Evolutionary conservation across 2,888 invertebrate genomes (phyloP).

Genomic region (Neria commutata): DNA sequence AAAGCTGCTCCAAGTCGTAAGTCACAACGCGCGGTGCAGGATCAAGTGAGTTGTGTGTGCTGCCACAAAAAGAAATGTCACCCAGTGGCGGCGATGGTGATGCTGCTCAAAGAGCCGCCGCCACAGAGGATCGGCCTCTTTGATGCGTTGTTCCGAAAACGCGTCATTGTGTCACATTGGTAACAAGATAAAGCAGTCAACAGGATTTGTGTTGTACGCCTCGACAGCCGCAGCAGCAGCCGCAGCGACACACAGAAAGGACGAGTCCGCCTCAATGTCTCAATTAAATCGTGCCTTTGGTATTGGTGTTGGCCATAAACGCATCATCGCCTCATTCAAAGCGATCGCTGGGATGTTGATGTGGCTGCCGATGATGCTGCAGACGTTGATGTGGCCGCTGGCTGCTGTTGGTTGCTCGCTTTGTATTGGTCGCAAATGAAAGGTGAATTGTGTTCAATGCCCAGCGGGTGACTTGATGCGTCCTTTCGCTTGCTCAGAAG

Average conservation of each 20-base stretch:
- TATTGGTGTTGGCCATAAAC: slow-evolving; percentile 15
- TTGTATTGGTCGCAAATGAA: slow-evolving; percentile 29
- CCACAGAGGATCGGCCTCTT: neutral
- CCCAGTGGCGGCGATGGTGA: neutral
- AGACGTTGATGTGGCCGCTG: too few relatives aligned
- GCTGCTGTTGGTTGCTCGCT: too few relatives aligned
- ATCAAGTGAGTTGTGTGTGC: neutral
- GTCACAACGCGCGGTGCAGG: too few relatives aligned
- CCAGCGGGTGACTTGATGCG: slow-evolving; percentile 49
- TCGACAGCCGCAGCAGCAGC: neutral
- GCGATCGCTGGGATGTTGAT: neutral
- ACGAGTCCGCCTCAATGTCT: too few relatives aligned
- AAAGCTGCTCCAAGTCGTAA: too few relatives aligned
- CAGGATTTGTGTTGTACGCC: neutral
- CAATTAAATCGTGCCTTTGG: neutral
- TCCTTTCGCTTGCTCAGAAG: slow-evolving; percentile 7
- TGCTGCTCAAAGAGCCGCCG: neutral
- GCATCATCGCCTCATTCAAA: slow-evolving; percentile 11
- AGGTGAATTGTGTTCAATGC: slow-evolving; percentile 43
- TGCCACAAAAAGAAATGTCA: neutral
- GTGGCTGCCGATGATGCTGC: too few relatives aligned
- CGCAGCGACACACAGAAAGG: neutral
- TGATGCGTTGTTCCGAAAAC: neutral
- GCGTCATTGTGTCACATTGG: neutral
- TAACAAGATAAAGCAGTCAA: neutral